phyloP scores from a whole-genome alignment of 2,113 vertebrate genomes.

The Pithys albifrons region DNA sequence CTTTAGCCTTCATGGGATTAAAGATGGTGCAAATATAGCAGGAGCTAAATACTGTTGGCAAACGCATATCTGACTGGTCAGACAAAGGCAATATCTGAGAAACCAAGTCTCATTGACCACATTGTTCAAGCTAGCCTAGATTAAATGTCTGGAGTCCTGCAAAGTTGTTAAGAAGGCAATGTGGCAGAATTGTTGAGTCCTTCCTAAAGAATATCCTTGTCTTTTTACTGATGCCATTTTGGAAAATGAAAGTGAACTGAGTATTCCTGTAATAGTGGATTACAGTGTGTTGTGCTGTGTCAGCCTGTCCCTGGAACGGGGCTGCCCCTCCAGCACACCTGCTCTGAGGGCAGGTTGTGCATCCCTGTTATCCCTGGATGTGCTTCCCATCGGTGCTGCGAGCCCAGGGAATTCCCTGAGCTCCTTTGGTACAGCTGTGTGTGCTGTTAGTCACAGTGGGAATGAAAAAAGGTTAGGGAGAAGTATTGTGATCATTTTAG shows the following conservation, averaged over 20 bases:
- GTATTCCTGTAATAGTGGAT: neutral
- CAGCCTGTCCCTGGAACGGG: neutral
- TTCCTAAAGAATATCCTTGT: neutral
- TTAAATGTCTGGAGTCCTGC: neutral
- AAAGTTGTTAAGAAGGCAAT: neutral
- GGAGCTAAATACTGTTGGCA: constrained; percentile 42
- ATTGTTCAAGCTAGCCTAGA: neutral
- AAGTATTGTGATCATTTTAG: neutral
- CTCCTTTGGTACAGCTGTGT: neutral
- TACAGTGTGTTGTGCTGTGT: neutral
- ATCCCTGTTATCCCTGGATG: neutral
- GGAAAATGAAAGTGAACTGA: neutral
- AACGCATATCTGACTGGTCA: neutral
- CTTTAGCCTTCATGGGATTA: constrained; percentile 52
- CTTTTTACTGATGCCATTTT: neutral
- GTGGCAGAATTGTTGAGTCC: neutral
- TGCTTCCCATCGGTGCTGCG: neutral
- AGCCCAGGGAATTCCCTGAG: neutral
- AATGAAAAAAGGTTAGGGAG: neutral
- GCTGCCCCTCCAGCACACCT: neutral
- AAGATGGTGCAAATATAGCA: constrained; percentile 58
- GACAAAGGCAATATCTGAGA: neutral
- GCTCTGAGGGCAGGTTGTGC: neutral
- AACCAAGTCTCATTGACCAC: neutral
- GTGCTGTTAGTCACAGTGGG: neutral